These are phyloP conservation scores for Marcusenius ussheri DNA, from an alignment of 2,113 vertebrate genomes.

Conservation along the genomic window DNA sequence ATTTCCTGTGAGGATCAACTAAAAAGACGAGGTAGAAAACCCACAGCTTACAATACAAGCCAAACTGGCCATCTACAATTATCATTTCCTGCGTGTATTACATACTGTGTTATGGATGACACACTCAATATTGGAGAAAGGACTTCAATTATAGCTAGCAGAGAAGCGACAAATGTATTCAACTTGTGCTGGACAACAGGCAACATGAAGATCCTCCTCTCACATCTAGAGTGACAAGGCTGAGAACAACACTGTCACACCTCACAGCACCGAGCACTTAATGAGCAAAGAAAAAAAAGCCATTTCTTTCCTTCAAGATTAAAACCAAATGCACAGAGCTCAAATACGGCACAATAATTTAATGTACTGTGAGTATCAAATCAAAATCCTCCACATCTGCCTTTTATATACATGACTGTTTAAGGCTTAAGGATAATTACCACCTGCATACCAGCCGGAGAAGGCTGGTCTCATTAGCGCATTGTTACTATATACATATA, in stretches of 20 bases:
- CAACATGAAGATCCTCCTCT: neutral
- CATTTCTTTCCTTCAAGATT: neutral
- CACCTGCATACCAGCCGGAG: neutral
- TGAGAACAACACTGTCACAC: constrained; percentile 1
- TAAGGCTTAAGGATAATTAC: neutral
- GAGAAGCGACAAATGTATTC: neutral
- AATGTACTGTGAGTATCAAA: neutral
- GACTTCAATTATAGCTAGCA: neutral
- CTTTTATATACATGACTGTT: neutral
- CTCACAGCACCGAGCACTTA: neutral
- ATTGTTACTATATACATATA: neutral
- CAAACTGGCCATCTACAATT: neutral
- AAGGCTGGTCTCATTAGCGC: neutral
- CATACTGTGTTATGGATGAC: neutral
- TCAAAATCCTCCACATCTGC: neutral
- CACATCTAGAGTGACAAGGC: neutral
- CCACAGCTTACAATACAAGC: neutral
- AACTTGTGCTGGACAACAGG: neutral
- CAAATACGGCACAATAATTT: neutral
- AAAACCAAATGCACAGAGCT: neutral
- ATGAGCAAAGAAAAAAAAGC: neutral
- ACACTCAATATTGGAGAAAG: neutral
- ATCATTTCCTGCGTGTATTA: neutral
- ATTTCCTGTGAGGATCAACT: neutral
- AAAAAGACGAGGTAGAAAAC: neutral